Conservation (phyloP, 2,797 vertebrate species). For the Tragelaphus eurycerus region DNA sequence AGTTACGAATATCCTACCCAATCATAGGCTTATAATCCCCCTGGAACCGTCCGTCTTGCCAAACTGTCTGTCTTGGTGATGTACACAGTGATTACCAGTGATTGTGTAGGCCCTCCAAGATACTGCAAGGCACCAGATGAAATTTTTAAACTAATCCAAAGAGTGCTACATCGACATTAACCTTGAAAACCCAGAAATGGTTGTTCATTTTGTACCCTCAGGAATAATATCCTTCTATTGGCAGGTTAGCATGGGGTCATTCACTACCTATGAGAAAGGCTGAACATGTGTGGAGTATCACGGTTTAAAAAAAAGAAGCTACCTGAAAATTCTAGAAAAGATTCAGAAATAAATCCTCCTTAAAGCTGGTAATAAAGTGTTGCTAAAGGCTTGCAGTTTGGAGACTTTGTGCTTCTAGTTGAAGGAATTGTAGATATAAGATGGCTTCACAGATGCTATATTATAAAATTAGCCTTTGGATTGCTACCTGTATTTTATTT, state of each 20-base stretch:
- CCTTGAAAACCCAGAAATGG: background rate
- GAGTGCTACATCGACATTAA: background rate
- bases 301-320: background rate
- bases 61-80: background rate
- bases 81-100: background rate
- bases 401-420: slow-evolving; percentile 6
- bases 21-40: background rate
- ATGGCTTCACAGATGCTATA: background rate
- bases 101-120: background rate
- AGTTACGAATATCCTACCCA: slow-evolving; percentile 25
- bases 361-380: background rate
- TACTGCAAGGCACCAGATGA: background rate
- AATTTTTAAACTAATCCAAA: slow-evolving; percentile 9
- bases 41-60: background rate
- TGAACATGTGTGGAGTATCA: background rate
- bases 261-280: background rate
- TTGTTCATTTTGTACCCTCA: background rate
- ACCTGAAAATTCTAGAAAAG: slow-evolving; percentile 3
- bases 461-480: background rate
- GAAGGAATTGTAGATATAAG: background rate
- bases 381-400: background rate
- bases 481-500: background rate
- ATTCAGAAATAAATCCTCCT: background rate
- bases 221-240: background rate
- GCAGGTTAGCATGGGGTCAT: background rate